These are phyloP conservation scores for Colletes collaris DNA, from an alignment of 2,888 invertebrate species.

Conservation along the genomic window DNA sequence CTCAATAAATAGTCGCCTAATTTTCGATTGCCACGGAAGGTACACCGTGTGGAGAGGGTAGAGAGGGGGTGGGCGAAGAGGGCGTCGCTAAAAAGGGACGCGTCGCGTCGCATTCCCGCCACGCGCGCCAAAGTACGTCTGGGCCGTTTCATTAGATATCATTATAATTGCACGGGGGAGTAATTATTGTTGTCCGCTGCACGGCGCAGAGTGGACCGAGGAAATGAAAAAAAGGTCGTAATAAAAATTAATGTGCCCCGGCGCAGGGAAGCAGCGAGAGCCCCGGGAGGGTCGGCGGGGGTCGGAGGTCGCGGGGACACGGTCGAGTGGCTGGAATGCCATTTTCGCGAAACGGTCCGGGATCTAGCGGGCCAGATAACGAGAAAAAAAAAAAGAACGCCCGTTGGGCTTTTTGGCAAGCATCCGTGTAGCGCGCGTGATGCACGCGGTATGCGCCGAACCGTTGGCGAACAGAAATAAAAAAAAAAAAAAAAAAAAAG, in stretches of 20 bases:
- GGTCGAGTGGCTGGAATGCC: conserved; percentile 65
- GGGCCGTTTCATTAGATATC: conserved; percentile 75
- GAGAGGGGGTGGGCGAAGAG: not conserved
- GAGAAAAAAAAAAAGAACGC: conserved; percentile 43
- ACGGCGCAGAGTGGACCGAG: conserved; percentile 41
- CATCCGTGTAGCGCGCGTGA: conserved; percentile 42
- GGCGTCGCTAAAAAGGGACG: conserved; percentile 32
- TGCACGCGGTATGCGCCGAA: conserved; percentile 48
- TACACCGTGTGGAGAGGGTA: too few relatives aligned
- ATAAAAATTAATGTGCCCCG: conserved; percentile 74
- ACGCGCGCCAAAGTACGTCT: conserved; percentile 46
- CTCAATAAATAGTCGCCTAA: too few relatives aligned
- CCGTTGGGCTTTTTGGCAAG: conserved; percentile 55
- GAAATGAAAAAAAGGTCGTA: conserved; percentile 68
- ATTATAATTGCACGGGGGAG: conserved; percentile 74
- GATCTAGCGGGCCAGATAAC: conserved; percentile 59
- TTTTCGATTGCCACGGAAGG: too few relatives aligned
- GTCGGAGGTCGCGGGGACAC: conserved; percentile 32
- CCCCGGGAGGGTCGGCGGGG: not conserved
- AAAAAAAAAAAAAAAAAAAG: conserved; percentile 22
- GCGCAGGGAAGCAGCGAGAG: conserved; percentile 20
- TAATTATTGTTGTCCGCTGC: conserved; percentile 74
- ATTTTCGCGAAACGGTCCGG: conserved; percentile 62
- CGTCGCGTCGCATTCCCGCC: conserved; percentile 30
- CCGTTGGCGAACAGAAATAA: conserved; percentile 12